These are phyloP conservation scores for Hybos culiciformis DNA, from an alignment of 2,888 invertebrate species.

Conservation along the genomic window DNA sequence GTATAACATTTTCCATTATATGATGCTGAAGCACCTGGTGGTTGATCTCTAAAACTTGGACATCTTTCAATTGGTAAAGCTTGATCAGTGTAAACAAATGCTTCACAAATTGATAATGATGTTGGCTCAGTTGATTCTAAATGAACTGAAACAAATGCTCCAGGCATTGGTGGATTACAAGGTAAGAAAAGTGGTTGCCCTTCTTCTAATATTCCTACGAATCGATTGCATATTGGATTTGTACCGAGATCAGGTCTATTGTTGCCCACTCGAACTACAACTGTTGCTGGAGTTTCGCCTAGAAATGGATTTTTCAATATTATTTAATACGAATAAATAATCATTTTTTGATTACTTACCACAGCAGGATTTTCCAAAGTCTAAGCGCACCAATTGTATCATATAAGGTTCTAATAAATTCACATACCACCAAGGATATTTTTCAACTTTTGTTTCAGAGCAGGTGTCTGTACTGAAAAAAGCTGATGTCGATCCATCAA, in stretches of 20 bases:
- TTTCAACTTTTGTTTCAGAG: constrained; percentile 69
- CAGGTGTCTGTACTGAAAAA: constrained; percentile 74
- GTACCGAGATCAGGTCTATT: constrained; percentile 82
- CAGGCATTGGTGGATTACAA: constrained; percentile 90
- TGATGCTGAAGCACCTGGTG: constrained; percentile 81
- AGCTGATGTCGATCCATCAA: constrained; percentile 79
- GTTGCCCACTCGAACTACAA: constrained; percentile 83
- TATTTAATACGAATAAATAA: not conserved
- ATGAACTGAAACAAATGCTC: constrained; percentile 86
- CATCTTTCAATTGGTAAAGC: constrained; percentile 83
- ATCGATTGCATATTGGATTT: constrained; percentile 84
- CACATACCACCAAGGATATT: constrained; percentile 92
- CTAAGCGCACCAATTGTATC: constrained; percentile 81
- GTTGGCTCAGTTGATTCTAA: constrained; percentile 60
- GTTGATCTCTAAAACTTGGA: constrained; percentile 84
- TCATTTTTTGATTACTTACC: constrained; percentile 46
- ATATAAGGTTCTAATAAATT: constrained; percentile 88
- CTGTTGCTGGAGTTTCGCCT: constrained; percentile 70
- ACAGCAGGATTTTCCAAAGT: constrained; percentile 83
- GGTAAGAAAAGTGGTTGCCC: constrained; percentile 84
- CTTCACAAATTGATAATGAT: constrained; percentile 80
- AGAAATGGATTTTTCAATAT: constrained; percentile 11
- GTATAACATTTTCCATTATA: constrained; percentile 93
- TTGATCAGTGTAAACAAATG: constrained; percentile 87
- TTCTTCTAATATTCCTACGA: constrained; percentile 72